Conservation (phyloP, 2,888 invertebrate species). For the Aproaerema taeniolella region DNA sequence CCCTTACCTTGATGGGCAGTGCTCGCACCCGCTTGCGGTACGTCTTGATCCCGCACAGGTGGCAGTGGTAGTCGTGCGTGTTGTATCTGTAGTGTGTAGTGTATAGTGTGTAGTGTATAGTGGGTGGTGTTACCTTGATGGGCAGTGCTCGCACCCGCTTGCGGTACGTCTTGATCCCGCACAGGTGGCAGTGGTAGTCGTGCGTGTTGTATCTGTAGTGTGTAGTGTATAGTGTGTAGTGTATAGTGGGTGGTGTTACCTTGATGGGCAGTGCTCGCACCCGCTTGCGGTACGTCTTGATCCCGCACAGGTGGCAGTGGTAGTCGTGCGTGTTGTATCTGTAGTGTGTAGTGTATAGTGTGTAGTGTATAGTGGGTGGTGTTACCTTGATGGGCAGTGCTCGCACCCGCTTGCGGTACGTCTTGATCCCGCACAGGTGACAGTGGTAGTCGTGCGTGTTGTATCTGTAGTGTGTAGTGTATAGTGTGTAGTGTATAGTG, state of each 20-base stretch:
- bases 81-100: no score
- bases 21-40: conserved; percentile 91
- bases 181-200: conserved; percentile 95
- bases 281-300: conserved; percentile 91
- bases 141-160: conserved; percentile 89
- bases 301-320: conserved; percentile 94
- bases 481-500: no score
- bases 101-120: no score
- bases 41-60: conserved; percentile 93
- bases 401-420: conserved; percentile 91
- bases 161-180: conserved; percentile 92
- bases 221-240: no score
- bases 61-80: conserved; percentile 94
- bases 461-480: no score
- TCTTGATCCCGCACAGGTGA: conserved; percentile 93
- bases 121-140: background rate
- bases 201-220: conserved; percentile 94
- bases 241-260: no score
- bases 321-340: conserved; percentile 96
- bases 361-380: no score
- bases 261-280: no score
- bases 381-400: no score
- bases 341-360: no score
- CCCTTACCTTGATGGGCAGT: no score
- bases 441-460: conserved; percentile 95